Evolutionary conservation across 2,888 invertebrate species (phyloP).

Genomic region (Brachynemurus nebulosus): DNA sequence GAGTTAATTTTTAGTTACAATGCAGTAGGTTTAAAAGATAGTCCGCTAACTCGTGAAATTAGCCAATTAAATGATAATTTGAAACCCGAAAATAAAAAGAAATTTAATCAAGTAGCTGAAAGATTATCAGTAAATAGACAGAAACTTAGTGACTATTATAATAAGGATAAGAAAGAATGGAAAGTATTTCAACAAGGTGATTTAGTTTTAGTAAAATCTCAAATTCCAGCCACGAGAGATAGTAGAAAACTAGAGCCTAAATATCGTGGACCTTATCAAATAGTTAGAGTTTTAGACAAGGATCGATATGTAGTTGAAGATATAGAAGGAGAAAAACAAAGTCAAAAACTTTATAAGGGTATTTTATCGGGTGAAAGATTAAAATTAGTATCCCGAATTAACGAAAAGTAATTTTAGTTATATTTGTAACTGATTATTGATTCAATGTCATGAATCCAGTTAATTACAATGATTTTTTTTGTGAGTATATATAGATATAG

Average conservation of each 20-base stretch:
- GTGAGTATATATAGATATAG: too few relatives aligned
- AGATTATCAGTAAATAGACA: background rate
- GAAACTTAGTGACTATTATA: background rate
- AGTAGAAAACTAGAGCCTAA: slow-evolving; percentile 17
- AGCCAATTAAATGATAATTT: too few relatives aligned
- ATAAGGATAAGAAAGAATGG: background rate
- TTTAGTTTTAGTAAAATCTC: slow-evolving; percentile 13
- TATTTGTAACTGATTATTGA: too few relatives aligned
- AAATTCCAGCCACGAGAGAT: slow-evolving; percentile 12
- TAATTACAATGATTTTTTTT: too few relatives aligned
- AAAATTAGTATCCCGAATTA: background rate
- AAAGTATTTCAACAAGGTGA: background rate
- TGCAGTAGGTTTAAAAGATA: too few relatives aligned
- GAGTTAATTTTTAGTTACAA: too few relatives aligned
- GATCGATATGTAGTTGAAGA: background rate
- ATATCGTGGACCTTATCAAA: slow-evolving; percentile 17
- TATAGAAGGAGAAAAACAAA: background rate
- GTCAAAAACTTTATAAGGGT: background rate
- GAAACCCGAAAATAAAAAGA: too few relatives aligned
- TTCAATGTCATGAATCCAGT: too few relatives aligned
- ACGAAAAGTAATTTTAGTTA: too few relatives aligned
- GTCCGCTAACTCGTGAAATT: background rate
- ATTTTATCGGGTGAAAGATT: background rate
- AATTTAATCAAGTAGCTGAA: too few relatives aligned
- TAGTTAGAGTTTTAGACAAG: background rate